Evolutionary conservation across 2,797 vertebrate species (phyloP), one percentile per base, ranked within the genome.

Genomic region (Microtus agrestis): DNA sequence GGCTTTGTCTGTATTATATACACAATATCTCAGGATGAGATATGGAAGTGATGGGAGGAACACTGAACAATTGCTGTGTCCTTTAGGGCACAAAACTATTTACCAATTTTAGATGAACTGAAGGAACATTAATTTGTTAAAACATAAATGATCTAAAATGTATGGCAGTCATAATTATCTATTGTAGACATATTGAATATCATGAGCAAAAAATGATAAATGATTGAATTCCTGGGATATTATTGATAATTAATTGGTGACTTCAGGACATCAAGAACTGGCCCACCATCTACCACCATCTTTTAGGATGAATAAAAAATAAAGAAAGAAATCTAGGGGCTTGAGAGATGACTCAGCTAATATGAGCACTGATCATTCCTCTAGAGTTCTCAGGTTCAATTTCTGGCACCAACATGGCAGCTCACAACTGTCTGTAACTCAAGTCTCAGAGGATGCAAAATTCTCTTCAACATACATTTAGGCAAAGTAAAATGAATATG

Each of bases 391-490:
- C 3, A 29, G n/a, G n/a, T 29, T 82, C 2, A 1, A 43, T 17
- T 29, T 37, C 21, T 21, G 15, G 6, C 4, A 37, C 23, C 0
- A 0, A 61, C 13, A 59, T 59, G n/a, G 13, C 2, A 40, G 6
- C 6, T 59, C 5, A 59, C 6, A 40, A 34, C 6, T 61, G 37
- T 34, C 29, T 67, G 9, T 6, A 65, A 65, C 29, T 23, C 5
- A 40, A 46, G 40, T 65, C 4, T 17, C 29, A 84, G 9, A 63
- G 15, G 8, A 46, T 34, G 19, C 13, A 1, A 13, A 10, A 46
- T 65, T 65, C 8, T 13, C 29, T 65, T 84, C 34, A 29, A 46
- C 10, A 65, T 34, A 2, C 17, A 46, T 65, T 3, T 19, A 46
- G 29, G 59, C 10, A 84, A 63, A 46, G 21, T 63, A 12, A 5